These are phyloP conservation scores for Babyrousa celebensis DNA, from an alignment of 2,797 vertebrate species.

Conservation along the genomic window DNA sequence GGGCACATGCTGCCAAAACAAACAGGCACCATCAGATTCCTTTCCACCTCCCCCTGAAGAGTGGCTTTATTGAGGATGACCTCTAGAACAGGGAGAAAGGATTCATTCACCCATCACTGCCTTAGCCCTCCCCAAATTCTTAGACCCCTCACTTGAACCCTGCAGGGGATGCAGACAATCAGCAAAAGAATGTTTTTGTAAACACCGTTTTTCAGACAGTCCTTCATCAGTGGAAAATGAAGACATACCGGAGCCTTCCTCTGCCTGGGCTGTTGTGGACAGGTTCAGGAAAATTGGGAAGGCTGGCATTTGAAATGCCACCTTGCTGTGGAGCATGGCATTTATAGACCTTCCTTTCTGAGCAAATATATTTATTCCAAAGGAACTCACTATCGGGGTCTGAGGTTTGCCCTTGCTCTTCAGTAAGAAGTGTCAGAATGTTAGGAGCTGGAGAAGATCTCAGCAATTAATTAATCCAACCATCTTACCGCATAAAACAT, in stretches of 20 bases:
- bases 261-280: background rate
- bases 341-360: background rate
- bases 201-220: conserved; percentile 80
- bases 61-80: conserved; percentile 52
- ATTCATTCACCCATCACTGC: conserved; percentile 56
- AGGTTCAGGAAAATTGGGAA: background rate
- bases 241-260: conserved; percentile 22
- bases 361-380: background rate
- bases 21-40: conserved; percentile 76
- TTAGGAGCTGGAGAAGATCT: conserved; percentile 6
- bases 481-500: conserved; percentile 1
- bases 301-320: conserved; percentile 1
- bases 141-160: conserved; percentile 15
- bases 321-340: background rate
- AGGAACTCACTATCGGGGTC: background rate
- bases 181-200: conserved; percentile 84
- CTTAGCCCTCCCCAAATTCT: conserved; percentile 66
- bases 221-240: conserved; percentile 82
- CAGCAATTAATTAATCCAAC: background rate
- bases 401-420: conserved; percentile 22
- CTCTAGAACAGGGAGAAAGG: conserved; percentile 65
- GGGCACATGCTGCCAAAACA: conserved; percentile 73
- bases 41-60: conserved; percentile 77
- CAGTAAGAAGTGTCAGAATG: background rate
- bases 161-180: conserved; percentile 80